Evolutionary conservation across 2,888 invertebrate genomes (phyloP).

Genomic region (Eucera pruinosa): DNA sequence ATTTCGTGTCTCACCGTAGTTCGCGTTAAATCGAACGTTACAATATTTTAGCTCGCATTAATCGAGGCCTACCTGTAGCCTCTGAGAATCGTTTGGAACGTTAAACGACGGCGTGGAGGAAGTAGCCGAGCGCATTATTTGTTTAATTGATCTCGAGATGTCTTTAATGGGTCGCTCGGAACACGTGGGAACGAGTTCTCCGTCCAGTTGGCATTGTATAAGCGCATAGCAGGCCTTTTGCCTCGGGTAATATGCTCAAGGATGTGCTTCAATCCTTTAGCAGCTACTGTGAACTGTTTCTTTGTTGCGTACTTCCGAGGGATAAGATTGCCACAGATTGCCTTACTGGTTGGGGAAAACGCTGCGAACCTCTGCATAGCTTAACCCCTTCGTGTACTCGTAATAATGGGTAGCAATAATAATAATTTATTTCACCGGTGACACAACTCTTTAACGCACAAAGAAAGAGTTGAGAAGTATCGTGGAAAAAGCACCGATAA

Average conservation of each 20-base stretch:
- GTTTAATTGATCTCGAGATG: conserved; percentile 50
- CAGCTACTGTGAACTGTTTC: neutral
- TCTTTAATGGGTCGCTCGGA: conserved; percentile 14
- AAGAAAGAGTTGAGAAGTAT: too few species aligned
- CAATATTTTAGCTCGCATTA: too few species aligned
- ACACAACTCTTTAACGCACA: too few species aligned
- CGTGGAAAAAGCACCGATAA: too few species aligned
- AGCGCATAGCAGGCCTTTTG: too few species aligned
- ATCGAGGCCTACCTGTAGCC: conserved; percentile 10
- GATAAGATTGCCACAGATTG: neutral
- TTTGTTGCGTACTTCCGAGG: conserved; percentile 8
- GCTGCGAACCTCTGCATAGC: too few species aligned
- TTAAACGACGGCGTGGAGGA: conserved; percentile 39
- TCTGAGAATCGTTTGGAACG: conserved; percentile 22
- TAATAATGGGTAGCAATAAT: too few species aligned
- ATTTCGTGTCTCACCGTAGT: too few species aligned
- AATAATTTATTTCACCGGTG: too few species aligned
- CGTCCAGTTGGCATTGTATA: neutral
- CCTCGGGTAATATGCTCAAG: neutral
- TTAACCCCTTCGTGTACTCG: too few species aligned
- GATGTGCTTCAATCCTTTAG: conserved; percentile 3
- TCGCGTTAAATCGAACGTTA: too few species aligned
- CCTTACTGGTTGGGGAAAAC: too few species aligned
- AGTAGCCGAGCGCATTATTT: conserved; percentile 36
- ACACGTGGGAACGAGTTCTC: conserved; percentile 40